phyloP scores from a whole-genome alignment of 1,140 invertebrate genomes.

The Pinna nobilis region DNA sequence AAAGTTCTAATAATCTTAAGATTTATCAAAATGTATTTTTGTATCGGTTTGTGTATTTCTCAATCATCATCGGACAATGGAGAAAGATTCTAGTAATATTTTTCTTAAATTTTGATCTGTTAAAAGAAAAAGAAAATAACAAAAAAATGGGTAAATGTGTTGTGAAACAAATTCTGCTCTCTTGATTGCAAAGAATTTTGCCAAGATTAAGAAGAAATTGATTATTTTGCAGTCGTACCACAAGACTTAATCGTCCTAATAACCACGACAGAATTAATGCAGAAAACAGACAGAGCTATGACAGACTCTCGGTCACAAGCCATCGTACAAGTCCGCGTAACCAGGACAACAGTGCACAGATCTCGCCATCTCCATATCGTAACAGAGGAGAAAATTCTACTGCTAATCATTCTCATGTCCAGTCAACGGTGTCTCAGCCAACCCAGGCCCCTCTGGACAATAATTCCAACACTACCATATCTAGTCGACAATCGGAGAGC shows the following conservation, averaged over 20 bases:
- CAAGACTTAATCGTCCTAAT: constrained; percentile 38
- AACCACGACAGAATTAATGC: constrained; percentile 41
- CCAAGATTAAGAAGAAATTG: too few relatives aligned
- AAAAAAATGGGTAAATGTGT: background rate
- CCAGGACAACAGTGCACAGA: constrained; percentile 27
- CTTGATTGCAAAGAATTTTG: background rate
- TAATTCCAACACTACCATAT: constrained; percentile 15
- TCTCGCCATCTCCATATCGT: constrained; percentile 34
- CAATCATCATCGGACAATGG: background rate
- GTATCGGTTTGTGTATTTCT: too few relatives aligned
- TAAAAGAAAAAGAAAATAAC: background rate
- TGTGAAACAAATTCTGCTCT: too few relatives aligned
- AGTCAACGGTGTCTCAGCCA: constrained; percentile 5
- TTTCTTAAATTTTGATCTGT: background rate
- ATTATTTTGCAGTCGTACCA: constrained; percentile 35
- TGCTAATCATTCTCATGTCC: constrained; percentile 21
- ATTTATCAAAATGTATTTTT: too few relatives aligned
- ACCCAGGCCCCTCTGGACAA: constrained; percentile 1
- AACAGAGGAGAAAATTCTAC: constrained; percentile 31
- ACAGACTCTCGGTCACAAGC: constrained; percentile 32
- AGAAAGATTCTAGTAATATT: background rate
- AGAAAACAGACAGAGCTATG: constrained; percentile 45
- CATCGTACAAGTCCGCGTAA: constrained; percentile 48
- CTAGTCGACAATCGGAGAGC: constrained; percentile 22
- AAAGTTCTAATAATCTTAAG: too few relatives aligned